A percentile compares a stretch with the other conserved stretches of the same genome.
Conservation (phyloP, 2,113 vertebrate genomes). For the Brienomyrus longianalis region DNA sequence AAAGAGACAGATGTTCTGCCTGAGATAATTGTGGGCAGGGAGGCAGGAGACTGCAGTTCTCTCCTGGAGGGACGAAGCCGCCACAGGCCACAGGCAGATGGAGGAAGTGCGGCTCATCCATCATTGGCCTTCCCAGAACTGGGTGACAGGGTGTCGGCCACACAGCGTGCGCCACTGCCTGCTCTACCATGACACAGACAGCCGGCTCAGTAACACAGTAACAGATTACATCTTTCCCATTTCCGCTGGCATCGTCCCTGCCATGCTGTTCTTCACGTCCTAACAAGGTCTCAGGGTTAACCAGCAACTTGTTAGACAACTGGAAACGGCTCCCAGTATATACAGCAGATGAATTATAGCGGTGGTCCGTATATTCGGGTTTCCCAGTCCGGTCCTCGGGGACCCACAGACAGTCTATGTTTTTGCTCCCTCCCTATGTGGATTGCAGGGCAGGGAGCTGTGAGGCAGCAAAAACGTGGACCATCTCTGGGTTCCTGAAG, state of each 20-base stretch:
- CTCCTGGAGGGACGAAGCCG: background rate
- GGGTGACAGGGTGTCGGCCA: background rate
- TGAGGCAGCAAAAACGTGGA: background rate
- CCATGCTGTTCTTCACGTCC: slow-evolving; percentile 14
- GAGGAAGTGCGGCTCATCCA: slow-evolving; percentile 6
- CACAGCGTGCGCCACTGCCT: slow-evolving; percentile 19
- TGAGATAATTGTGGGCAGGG: slow-evolving; percentile 22
- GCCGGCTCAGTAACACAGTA: background rate
- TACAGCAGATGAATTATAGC: background rate
- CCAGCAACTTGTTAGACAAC: background rate
- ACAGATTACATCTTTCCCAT: slow-evolving; percentile 18
- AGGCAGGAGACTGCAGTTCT: background rate
- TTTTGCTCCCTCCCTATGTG: background rate
- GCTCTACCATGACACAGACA: background rate
- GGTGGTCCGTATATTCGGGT: background rate
- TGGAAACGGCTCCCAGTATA: background rate
- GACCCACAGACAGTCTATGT: background rate
- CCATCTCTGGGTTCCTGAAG: background rate
- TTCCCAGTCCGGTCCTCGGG: background rate
- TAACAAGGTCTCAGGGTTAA: slow-evolving; percentile 1
- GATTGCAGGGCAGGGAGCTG: background rate
- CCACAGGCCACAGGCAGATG: background rate
- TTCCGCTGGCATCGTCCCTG: slow-evolving; percentile 22
- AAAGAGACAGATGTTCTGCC: slow-evolving; percentile 21
- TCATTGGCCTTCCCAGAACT: background rate